These are phyloP conservation scores for Pangasius sanitwongsei DNA, from an alignment of 2,797 vertebrate species.

Conservation along the genomic window DNA sequence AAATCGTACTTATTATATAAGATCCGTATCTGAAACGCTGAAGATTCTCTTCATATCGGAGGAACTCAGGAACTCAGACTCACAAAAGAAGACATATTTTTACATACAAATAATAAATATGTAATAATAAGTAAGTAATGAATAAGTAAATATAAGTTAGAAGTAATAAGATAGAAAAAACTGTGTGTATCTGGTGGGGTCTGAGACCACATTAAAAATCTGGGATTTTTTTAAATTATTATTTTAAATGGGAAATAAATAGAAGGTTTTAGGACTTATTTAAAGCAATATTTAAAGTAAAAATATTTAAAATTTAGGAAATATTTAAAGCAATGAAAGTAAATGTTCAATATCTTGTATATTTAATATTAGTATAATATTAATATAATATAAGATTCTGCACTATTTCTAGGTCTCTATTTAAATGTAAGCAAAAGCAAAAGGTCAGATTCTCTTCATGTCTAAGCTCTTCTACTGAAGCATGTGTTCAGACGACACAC, in stretches of 20 bases:
- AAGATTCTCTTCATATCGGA: background rate
- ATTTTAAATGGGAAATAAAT: too few species aligned
- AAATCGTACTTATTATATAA: background rate
- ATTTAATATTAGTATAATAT: background rate
- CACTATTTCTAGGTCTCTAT: background rate
- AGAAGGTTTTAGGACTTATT: background rate
- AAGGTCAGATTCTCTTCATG: too few species aligned
- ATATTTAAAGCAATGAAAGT: background rate
- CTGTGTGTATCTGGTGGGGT: too few species aligned
- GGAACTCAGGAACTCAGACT: background rate
- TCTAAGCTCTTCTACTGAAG: background rate
- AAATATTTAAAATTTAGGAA: too few species aligned
- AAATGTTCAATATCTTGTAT: background rate
- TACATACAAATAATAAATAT: background rate
- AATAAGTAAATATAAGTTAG: background rate
- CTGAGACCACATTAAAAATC: too few species aligned
- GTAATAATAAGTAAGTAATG: background rate
- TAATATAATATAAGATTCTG: background rate
- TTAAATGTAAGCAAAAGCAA: background rate
- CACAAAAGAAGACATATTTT: background rate
- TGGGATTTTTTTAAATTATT: too few species aligned
- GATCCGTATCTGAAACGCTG: background rate
- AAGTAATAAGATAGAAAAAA: background rate
- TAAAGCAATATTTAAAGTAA: too few species aligned
- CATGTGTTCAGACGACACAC: background rate